Percentiles rank a stretch among this genome's conserved stretches.
These are phyloP conservation scores for Phylloscopus collybita DNA, from an alignment of 2,797 vertebrate genomes.

Conservation along the genomic window DNA sequence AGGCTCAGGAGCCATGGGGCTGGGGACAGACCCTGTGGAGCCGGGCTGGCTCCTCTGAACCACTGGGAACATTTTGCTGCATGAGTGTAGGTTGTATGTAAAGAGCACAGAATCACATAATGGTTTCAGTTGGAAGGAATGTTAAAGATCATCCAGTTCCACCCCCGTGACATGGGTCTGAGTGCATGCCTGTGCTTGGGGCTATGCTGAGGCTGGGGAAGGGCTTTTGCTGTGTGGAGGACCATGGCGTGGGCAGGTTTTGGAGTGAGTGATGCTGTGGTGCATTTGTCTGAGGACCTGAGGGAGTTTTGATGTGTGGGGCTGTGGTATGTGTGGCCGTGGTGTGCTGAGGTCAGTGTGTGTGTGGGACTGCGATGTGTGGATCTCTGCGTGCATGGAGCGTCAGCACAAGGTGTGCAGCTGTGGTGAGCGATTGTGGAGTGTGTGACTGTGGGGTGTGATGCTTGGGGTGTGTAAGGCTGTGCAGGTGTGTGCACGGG, in stretches of 20 bases:
- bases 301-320: not conserved
- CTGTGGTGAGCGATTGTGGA: not conserved
- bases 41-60: not conserved
- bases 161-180: rapidly evolving
- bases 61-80: rapidly evolving
- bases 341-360: not conserved
- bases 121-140: not conserved
- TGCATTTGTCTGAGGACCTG: rapidly evolving
- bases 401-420: not conserved
- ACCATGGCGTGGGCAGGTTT: rapidly evolving
- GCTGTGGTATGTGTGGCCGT: not conserved
- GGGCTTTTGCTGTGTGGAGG: not conserved
- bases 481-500: not conserved
- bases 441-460: not conserved
- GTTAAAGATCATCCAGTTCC: not conserved
- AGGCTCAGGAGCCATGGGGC: not conserved
- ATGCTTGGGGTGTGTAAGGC: not conserved
- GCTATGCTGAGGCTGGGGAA: not conserved
- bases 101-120: not conserved
- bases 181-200: rapidly evolving
- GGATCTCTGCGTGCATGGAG: not conserved
- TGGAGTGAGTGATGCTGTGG: not conserved
- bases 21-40: not conserved
- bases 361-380: rapidly evolving
- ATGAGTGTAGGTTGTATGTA: rapidly evolving